Conservation (phyloP, 2,113 vertebrate genomes). For the Nerophis lumbriciformis region DNA sequence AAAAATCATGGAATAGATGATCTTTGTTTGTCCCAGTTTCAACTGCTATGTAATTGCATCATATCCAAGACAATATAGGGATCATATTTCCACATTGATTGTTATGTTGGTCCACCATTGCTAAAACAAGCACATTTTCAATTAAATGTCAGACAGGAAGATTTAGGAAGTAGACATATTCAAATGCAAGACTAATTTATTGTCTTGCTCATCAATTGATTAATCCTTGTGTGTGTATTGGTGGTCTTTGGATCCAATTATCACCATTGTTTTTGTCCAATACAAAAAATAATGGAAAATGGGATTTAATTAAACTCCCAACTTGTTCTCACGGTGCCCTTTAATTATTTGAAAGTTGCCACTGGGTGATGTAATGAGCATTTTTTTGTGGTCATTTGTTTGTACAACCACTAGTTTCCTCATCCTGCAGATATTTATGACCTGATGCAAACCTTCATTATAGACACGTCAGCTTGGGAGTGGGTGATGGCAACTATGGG, state of each 20-base stretch:
- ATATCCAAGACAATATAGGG: too few species aligned
- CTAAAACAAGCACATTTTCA: too few species aligned
- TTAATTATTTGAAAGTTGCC: neutral
- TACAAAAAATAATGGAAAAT: neutral
- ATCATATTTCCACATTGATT: too few species aligned
- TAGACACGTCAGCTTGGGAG: conserved; percentile 4
- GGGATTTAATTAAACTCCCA: neutral
- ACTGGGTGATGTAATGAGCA: neutral
- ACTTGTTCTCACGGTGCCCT: neutral
- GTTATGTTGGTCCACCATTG: too few species aligned
- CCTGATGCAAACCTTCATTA: conserved; percentile 3
- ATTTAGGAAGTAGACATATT: neutral
- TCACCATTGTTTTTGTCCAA: neutral
- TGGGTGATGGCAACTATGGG: neutral
- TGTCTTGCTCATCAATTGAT: neutral
- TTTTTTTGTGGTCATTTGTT: conserved; percentile 4
- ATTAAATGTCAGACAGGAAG: too few species aligned
- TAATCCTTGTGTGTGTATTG: neutral
- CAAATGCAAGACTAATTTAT: neutral
- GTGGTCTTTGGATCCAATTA: neutral
- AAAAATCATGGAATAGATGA: too few species aligned
- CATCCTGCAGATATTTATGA: conserved; percentile 6
- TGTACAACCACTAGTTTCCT: conserved; percentile 1
- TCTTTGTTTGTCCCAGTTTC: too few species aligned
- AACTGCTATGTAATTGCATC: too few species aligned